A percentile compares a stretch with the other conserved stretches of the same genome.
phyloP scores from a whole-genome alignment of 2,888 invertebrate species.

The Galerucella pusilla region DNA sequence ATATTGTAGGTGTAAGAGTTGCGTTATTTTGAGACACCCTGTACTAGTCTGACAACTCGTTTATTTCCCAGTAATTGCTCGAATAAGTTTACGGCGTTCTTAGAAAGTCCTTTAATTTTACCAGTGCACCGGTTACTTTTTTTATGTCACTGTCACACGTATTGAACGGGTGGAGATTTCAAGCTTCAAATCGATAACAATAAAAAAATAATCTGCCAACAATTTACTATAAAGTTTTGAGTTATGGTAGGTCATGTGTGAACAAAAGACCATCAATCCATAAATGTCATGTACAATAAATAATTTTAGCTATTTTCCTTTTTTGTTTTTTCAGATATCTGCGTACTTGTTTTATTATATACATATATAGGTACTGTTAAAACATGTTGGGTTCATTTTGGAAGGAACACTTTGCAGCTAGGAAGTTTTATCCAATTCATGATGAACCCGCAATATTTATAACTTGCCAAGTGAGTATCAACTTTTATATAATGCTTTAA shows the following conservation, averaged over 20 bases:
- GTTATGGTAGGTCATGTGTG: constrained; percentile 20
- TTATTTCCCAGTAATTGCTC: constrained; percentile 20
- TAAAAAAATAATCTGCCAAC: constrained; percentile 18
- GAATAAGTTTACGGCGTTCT: constrained; percentile 22
- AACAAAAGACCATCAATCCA: not conserved
- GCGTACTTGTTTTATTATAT: not conserved
- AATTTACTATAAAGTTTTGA: constrained; percentile 22
- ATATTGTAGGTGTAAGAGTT: not conserved
- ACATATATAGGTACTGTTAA: not conserved
- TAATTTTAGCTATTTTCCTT: not conserved
- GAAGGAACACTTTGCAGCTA: constrained; percentile 56
- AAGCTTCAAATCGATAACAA: constrained; percentile 8
- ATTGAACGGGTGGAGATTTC: constrained; percentile 13
- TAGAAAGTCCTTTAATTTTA: constrained; percentile 24
- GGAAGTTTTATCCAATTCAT: constrained; percentile 54
- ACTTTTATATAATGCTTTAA: not conserved
- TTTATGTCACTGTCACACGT: constrained; percentile 10
- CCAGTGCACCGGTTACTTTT: constrained; percentile 8
- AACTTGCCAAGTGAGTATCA: constrained; percentile 57
- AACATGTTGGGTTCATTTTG: constrained; percentile 51
- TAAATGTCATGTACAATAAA: constrained; percentile 5
- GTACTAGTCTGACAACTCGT: constrained; percentile 14
- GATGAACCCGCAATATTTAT: constrained; percentile 57
- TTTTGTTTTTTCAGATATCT: not conserved
- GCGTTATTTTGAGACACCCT: not conserved